These are phyloP conservation scores for Vicugna pacos DNA, from an alignment of 2,113 vertebrate species.

Conservation along the genomic window DNA sequence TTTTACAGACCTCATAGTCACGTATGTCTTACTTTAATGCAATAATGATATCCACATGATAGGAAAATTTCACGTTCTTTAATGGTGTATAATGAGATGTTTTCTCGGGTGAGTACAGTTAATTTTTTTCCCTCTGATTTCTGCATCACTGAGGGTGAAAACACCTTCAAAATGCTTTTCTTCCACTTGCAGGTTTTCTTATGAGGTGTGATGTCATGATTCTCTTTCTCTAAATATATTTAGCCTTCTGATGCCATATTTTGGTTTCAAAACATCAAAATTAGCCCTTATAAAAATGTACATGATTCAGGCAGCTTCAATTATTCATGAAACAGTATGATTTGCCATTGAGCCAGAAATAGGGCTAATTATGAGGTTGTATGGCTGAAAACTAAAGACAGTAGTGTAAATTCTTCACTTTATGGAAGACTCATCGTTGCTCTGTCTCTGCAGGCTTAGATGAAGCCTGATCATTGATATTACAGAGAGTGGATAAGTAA, in stretches of 20 bases:
- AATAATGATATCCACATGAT: neutral
- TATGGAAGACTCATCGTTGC: neutral
- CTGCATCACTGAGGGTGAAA: neutral
- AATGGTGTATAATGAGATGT: neutral
- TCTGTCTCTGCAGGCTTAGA: neutral
- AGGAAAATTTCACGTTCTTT: neutral
- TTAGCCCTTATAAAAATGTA: neutral
- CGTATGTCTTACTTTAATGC: neutral
- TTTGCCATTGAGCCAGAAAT: constrained; percentile 1
- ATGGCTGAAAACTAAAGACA: neutral
- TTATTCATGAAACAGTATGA: neutral
- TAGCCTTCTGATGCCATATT: neutral
- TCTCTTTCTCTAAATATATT: neutral
- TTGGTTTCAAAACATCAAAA: constrained; percentile 49
- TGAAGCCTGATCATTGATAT: neutral
- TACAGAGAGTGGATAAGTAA: neutral
- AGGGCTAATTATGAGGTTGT: neutral
- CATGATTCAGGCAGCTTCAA: neutral
- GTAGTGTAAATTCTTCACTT: neutral
- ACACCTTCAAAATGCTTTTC: neutral
- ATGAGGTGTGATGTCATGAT: neutral
- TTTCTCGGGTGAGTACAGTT: neutral
- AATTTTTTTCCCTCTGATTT: neutral
- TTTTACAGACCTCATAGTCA: neutral
- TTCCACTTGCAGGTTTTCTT: neutral